Base-by-base conservation (phyloP, 2,888 invertebrate species). In the Oscheius myriophilus region DNA sequence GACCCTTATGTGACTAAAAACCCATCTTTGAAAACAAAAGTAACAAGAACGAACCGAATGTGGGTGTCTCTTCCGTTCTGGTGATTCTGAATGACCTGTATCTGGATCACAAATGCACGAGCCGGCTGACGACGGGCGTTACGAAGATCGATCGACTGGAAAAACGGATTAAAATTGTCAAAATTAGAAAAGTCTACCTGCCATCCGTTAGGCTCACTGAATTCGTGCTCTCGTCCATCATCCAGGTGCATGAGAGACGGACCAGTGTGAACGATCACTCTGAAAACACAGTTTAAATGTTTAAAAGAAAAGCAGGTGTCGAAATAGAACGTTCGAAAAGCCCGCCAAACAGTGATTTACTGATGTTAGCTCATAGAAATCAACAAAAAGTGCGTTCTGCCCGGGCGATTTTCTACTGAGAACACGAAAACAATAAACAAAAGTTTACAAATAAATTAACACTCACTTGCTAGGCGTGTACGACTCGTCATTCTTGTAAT, bases 1-100 rank as follows among this genome's bases (percentile, higher is more conserved):
- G 4, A 80, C 66, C 14, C 80, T 75, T 53, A 80, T 75, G 51
- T 80, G 80, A 23, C 79, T 78, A 54, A 45, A 72, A 67, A 33
- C 23, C 3, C 16, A 52, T 0, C 25, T 21, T 62, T 14, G 23
- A 43, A 59, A 41, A 43, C 4, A 43, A 59, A 59, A 18, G 12
- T 39, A 25, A 41, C 14, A 59, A 23, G 45, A 26, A 57, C 21
- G 2, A 62, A 95, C 64, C 97, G 90, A 91, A 98, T 93, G 86
- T 98, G 98, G 0, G 97, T 97, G 87, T 98, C 98, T 73, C 98
- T 89, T 3, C 98, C 98, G 89, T 97, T 98, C 87, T 98, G 98
- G 88, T 98, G 98, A 88, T 99, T 99, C 81, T 95, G 94, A 54
- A 96, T 91, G 0, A 96, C 94, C 21, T 95, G 95, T 80, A 96